Percentiles rank a stretch among this genome's conserved stretches.
Evolutionary conservation across 2,113 vertebrate genomes (phyloP).

Genomic region (Catharus fuscescens): DNA sequence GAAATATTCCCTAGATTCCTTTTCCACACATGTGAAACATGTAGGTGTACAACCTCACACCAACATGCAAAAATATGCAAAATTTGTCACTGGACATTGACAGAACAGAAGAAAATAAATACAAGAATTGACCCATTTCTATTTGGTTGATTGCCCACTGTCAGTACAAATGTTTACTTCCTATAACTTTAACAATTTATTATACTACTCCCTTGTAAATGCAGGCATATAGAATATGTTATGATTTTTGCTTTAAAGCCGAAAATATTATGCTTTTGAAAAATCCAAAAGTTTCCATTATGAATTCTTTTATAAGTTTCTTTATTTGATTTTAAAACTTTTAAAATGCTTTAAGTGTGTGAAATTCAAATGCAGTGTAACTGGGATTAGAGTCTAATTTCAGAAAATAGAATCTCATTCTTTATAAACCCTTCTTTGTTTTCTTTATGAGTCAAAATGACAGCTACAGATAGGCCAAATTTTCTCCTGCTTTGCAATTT

Average conservation of each 20-base stretch:
- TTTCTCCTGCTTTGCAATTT: not conserved
- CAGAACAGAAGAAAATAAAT: not conserved
- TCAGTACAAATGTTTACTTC: not conserved
- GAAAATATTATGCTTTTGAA: not conserved
- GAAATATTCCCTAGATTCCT: not conserved
- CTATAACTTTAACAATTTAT: not conserved
- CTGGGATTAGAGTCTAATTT: not conserved
- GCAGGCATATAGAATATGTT: not conserved
- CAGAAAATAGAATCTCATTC: not conserved
- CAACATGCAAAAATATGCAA: not conserved
- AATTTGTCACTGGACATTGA: not conserved
- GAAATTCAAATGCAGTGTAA: not conserved
- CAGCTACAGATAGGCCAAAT: not conserved
- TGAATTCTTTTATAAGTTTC: not conserved
- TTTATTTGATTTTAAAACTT: conserved; percentile 15
- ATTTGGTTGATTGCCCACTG: not conserved
- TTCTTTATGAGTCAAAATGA: not conserved
- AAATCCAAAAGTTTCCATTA: not conserved
- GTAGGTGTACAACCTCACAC: not conserved
- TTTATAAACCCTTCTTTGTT: not conserved
- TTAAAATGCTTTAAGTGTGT: not conserved
- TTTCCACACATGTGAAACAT: not conserved
- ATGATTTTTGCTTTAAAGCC: too few relatives aligned
- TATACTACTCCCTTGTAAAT: not conserved
- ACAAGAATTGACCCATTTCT: not conserved